phyloP scores from a whole-genome alignment of 2,888 invertebrate species.

The Andrena chrysosceles region DNA sequence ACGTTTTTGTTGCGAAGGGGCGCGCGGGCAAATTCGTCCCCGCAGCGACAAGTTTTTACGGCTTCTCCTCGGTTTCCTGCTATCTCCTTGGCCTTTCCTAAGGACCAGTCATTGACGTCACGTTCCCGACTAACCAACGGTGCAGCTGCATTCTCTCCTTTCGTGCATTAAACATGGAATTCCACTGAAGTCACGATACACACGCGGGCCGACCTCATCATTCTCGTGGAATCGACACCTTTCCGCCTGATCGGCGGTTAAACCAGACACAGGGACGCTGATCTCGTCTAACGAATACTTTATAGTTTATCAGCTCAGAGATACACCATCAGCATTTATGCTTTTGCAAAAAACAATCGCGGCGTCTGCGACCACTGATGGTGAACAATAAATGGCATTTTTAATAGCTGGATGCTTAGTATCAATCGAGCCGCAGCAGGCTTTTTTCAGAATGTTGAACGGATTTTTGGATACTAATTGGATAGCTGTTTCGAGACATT shows the following conservation, averaged over 20 bases:
- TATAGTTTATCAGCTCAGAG: conserved; percentile 7
- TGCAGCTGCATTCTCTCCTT: conserved; percentile 62
- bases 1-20: conserved; percentile 15
- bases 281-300: not conserved
- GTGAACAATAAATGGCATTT: conserved; percentile 32
- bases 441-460: not conserved
- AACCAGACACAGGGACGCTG: not conserved
- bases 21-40: conserved; percentile 34
- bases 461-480: conserved; percentile 20
- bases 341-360: not conserved
- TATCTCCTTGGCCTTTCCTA: conserved; percentile 60
- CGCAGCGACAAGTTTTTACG: conserved; percentile 51
- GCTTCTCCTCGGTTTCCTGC: conserved; percentile 52
- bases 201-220: conserved; percentile 56
- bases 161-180: conserved; percentile 60
- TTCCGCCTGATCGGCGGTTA: not conserved
- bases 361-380: not conserved
- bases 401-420: conserved; percentile 11
- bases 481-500: not conserved
- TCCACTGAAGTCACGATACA: conserved; percentile 58
- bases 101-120: conserved; percentile 68
- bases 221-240: conserved; percentile 55
- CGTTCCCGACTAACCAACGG: conserved; percentile 50
- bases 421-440: conserved; percentile 3
- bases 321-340: conserved; percentile 6